Evolutionary conservation across 2,888 invertebrate species (phyloP), one percentile per base, ranked within the genome.

Genomic region (Lobophora halterata): DNA sequence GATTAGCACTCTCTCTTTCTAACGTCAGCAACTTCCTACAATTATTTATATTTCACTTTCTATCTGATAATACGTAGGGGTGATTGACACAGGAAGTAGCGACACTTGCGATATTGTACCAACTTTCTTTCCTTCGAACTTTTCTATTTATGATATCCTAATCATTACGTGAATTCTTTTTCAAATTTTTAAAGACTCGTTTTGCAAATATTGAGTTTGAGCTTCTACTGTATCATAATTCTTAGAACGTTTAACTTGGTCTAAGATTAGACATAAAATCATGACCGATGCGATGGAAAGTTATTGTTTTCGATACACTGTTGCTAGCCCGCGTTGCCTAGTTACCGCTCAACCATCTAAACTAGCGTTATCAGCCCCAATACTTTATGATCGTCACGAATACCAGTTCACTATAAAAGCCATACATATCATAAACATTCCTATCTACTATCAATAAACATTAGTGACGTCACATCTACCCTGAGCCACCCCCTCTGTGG

Each of bases 1-100:
- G 6, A 27, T 29, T 24, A 27, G 28, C 10, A 19, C 24, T 30
- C 24, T 19, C 26, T 12, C 25, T 25, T 25, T 13, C n/a, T 25
- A n/a, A 5, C 11, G 3, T n/a, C 9, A 7, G 6, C n/a, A 29
- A 20, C 16, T 38, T 38, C 37, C 37, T 31, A 38, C 42, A 39
- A 42, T 25, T 29, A 16, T 19, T 18, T 12, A 18, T n/a, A n/a
- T 13, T 26, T 46, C 27, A 38, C 46, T 41, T 30, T 32, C 16
- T 32, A 34, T 26, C n/a, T 7, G 14, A 14, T 7, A 28, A 19
- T 8, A 12, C 19, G 5, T 5, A 18, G 18, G 28, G 19, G 4
- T 7, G 10, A 27, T 10, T 18, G 1, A 11, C 28, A 12, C 2
- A 6, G 6, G 11, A 6, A 11, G 11, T 11, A 23, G 8, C 2